A percentile compares a stretch with the other conserved stretches of the same genome.
phyloP scores from a whole-genome alignment of 2,113 vertebrate genomes.

The Oryzias javanicus region DNA sequence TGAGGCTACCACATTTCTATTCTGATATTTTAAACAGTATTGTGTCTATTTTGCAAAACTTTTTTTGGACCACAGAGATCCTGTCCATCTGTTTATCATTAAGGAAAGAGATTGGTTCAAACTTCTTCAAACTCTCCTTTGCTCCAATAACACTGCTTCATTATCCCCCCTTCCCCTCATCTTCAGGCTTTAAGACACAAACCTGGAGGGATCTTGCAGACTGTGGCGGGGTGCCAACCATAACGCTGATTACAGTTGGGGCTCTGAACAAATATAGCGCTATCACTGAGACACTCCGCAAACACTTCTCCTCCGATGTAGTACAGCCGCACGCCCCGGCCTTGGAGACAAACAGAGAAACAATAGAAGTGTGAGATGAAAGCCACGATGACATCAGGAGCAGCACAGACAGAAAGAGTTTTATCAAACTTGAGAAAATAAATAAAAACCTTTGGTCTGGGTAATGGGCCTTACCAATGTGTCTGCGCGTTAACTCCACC shows the following conservation, averaged over 20 bases:
- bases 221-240: conserved; percentile 96
- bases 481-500: conserved; percentile 91
- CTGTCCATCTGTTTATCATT: no score
- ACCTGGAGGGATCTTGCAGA: conserved; percentile 99
- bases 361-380: conserved; percentile 3
- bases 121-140: no score
- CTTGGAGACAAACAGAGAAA: conserved; percentile 64
- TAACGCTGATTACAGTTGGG: conserved; percentile 99
- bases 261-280: conserved; percentile 98
- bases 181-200: conserved; percentile 24
- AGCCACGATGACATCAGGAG: not conserved
- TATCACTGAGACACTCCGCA: conserved; percentile 97
- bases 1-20: no score
- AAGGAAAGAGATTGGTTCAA: no score
- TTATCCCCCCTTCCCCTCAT: not conserved
- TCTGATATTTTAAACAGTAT: no score
- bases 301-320: conserved; percentile 99
- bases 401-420: not conserved
- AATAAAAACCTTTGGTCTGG: not conserved
- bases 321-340: conserved; percentile 93
- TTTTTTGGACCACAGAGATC: no score
- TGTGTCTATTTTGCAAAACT: no score
- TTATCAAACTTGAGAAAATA: not conserved
- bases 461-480: conserved; percentile 83
- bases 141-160: no score